A percentile compares a stretch with the other conserved stretches of the same genome.
phyloP scores from a whole-genome alignment of 2,113 vertebrate genomes.

The Laticauda colubrina region DNA sequence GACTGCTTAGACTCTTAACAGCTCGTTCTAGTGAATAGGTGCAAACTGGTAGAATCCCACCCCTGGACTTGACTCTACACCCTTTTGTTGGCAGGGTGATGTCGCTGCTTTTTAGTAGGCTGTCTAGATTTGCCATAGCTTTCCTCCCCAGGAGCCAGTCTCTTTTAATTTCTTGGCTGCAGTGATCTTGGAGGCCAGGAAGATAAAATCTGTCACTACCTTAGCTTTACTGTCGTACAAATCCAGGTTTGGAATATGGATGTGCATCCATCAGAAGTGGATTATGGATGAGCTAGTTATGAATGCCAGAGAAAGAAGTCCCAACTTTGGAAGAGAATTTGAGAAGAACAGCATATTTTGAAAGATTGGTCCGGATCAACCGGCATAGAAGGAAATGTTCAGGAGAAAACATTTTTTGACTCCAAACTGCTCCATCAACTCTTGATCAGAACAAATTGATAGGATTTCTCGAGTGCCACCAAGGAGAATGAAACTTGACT shows the following conservation, averaged over 20 bases:
- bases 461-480: not conserved
- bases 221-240: not conserved
- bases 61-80: too few species aligned
- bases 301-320: not conserved
- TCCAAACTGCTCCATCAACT: not conserved
- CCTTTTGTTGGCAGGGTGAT: too few species aligned
- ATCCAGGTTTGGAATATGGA: not conserved
- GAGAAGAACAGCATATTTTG: not conserved
- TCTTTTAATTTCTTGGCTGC: too few species aligned
- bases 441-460: not conserved
- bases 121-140: too few species aligned
- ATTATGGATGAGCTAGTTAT: not conserved
- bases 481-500: not conserved
- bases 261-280: not conserved
- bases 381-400: not conserved
- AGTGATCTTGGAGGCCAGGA: too few species aligned
- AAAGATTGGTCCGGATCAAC: not conserved
- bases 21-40: too few species aligned
- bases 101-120: too few species aligned
- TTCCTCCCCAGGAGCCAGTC: too few species aligned
- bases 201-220: too few species aligned
- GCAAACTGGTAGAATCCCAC: too few species aligned
- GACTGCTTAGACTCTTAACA: too few species aligned
- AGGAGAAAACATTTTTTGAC: not conserved
- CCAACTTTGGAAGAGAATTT: not conserved